These are phyloP conservation scores for Chloropsis hardwickii DNA, from an alignment of 2,113 vertebrate species.

Conservation along the genomic window DNA sequence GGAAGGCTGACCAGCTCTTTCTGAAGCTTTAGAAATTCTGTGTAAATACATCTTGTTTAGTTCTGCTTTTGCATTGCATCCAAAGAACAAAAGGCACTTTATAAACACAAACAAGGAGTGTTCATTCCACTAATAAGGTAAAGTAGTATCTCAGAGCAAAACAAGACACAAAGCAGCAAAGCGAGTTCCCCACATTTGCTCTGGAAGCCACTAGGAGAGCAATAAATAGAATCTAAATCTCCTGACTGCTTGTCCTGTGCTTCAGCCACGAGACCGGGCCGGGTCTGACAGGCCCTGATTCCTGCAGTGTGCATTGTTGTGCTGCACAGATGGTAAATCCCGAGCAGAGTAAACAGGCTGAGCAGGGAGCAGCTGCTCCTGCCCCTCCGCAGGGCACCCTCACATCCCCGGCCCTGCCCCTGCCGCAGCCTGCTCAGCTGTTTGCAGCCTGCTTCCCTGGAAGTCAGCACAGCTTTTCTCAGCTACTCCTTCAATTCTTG, in stretches of 20 bases:
- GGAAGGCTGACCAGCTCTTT: background rate
- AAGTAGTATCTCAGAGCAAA: background rate
- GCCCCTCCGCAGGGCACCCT: background rate
- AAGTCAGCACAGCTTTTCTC: background rate
- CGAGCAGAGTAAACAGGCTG: background rate
- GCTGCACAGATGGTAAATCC: slow-evolving; percentile 50
- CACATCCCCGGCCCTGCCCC: background rate
- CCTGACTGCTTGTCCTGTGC: slow-evolving; percentile 55
- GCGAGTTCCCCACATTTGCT: background rate
- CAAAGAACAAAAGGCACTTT: background rate
- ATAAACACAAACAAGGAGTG: background rate
- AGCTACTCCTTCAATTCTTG: background rate
- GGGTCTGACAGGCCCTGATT: background rate
- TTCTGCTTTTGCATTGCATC: background rate
- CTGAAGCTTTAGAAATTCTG: background rate
- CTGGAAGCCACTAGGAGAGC: background rate
- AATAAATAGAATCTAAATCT: slow-evolving; percentile 52
- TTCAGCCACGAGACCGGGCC: slow-evolving; percentile 21
- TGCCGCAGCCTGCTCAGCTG: background rate
- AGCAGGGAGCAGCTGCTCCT: slow-evolving; percentile 27
- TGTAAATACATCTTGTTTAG: background rate
- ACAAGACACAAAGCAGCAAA: background rate
- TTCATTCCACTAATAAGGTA: background rate
- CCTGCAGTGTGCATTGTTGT: background rate
- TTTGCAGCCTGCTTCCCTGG: slow-evolving; percentile 25